phyloP scores from a whole-genome alignment of 2,888 invertebrate species.

The Drosophila kambysellisi region DNA sequence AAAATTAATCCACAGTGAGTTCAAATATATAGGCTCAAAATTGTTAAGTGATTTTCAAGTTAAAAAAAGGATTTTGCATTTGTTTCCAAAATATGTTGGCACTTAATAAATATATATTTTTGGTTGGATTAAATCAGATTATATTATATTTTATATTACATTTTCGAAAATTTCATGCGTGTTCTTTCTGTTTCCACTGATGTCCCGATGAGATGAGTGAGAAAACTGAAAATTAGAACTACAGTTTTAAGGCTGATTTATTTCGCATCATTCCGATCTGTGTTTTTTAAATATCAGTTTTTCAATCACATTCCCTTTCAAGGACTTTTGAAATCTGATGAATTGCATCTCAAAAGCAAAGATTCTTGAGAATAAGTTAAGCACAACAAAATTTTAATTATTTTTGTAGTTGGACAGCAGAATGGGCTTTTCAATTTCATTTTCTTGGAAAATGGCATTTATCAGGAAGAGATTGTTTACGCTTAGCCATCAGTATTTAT shows the following conservation, averaged over 20 bases:
- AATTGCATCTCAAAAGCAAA: background rate
- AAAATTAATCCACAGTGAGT: background rate
- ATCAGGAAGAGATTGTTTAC: background rate
- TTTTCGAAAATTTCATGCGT: background rate
- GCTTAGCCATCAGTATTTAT: background rate
- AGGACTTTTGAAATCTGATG: background rate
- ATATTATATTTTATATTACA: background rate
- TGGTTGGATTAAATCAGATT: background rate
- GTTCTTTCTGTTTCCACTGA: background rate
- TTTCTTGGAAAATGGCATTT: background rate
- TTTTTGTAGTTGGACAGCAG: background rate
- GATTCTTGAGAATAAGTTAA: background rate
- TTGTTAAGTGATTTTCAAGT: background rate
- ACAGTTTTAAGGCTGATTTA: background rate
- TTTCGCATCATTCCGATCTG: background rate
- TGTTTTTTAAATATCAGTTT: background rate
- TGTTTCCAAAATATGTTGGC: background rate
- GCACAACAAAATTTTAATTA: background rate
- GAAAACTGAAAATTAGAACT: background rate
- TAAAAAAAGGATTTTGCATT: background rate
- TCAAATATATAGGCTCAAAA: background rate
- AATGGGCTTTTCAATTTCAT: background rate
- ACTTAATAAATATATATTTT: background rate
- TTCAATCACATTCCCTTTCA: background rate
- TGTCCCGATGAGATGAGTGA: background rate